Evolutionary conservation across 2,888 invertebrate species (phyloP), one percentile per base, ranked within the genome.

Genomic region (Gari tellinella): DNA sequence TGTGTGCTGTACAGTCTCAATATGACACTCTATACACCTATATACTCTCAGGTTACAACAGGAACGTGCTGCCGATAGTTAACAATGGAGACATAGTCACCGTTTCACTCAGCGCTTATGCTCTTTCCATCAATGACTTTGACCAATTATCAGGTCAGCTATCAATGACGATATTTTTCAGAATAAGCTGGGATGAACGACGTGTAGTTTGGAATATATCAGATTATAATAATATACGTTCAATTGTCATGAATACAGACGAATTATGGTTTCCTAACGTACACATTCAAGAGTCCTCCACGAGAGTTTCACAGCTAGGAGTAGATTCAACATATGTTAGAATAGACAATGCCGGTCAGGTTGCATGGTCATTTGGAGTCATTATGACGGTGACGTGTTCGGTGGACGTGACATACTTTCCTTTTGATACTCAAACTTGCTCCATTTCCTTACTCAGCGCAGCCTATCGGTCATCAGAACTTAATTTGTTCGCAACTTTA

Each of bases 131-230:
- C 14, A 66, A 58, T 37, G 40, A 53, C 17, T 66, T 66, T 21
- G 53, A 66, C 26, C 58, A 66, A 26, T 46, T 60, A 15, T 60
- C 66, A 1, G 60, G 66, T 15, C 52, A 60, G 46, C 56, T 66
- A 7, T 43, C 60, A 2, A 12, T 66, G 1, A 25, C 49, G n/a
- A 41, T 46, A 31, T 14, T 31, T 1, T 58, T 60, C 38, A 38
- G 14, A 7, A 41, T 66, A 1, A 7, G n/a, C 23, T 66, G 66
- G 67, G n/a, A 8, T 8, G 67, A 67, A 5, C 25, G 31, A 0
- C 43, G 56, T 1, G 14, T 67, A 17, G 49, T 25, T 17, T 66
- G 66, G 66, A 46, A 45, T 23, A n/a, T 23, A n/a, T 10, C 45
- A 10, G 38, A 57, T 12, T 45, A 57, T 23, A 26, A 45, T 10